These are phyloP conservation scores for Aspiorhynchus laticeps DNA, from an alignment of 2,113 vertebrate species.

Conservation along the genomic window DNA sequence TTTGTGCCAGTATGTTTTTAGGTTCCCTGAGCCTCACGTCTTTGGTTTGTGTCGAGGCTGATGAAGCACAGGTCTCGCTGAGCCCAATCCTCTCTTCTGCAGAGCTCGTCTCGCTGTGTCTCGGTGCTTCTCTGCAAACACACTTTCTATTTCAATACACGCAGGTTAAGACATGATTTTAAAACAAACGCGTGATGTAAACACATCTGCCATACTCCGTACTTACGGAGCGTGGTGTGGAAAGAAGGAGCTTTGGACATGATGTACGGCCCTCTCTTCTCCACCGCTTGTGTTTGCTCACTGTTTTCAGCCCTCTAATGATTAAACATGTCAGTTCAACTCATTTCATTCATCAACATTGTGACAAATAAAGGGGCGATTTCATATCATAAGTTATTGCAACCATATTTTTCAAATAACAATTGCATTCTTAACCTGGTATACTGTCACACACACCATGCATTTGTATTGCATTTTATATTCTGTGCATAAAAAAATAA, in stretches of 20 bases:
- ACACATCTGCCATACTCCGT: neutral
- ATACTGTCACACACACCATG: neutral
- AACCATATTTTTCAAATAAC: neutral
- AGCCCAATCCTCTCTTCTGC: slow-evolving; percentile 86
- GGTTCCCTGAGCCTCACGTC: slow-evolving; percentile 74
- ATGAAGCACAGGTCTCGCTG: slow-evolving; percentile 68
- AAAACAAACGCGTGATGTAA: neutral
- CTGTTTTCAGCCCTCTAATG: neutral
- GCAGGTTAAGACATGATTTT: neutral
- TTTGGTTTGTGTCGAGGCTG: slow-evolving; percentile 77
- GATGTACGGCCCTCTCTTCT: slow-evolving; percentile 90
- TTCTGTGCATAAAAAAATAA: neutral
- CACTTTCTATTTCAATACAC: neutral
- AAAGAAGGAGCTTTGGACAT: slow-evolving; percentile 84
- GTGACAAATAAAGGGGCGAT: neutral
- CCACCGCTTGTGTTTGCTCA: slow-evolving; percentile 61
- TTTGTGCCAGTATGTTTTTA: neutral
- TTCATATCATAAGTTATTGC: neutral
- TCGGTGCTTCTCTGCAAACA: slow-evolving; percentile 83
- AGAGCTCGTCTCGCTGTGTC: slow-evolving; percentile 87
- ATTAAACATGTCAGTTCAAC: neutral
- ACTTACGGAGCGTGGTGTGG: slow-evolving; percentile 90
- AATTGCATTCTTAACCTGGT: neutral
- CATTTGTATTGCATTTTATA: neutral
- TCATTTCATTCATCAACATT: neutral